Base-by-base conservation (phyloP, 2,888 invertebrate genomes). In the Cryptops parisi region DNA sequence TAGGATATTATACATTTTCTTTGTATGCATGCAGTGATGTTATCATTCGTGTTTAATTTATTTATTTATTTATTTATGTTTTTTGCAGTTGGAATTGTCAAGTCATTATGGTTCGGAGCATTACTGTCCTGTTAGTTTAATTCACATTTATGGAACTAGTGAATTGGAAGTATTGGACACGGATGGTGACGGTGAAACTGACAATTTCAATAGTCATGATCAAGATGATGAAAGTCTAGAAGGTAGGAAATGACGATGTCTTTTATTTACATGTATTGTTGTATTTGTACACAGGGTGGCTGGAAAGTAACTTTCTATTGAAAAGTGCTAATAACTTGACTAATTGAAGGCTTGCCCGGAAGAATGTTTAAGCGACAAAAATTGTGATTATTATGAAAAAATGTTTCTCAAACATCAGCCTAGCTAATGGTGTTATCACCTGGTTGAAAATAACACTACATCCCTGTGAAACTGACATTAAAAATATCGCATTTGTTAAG, bases 21-120 rank as follows among this genome's bases (percentile, higher is more conserved):
- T 46, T 43, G 17, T 12, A 33, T 33, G 19, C 9, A 45, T 45
- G 3, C n/a, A n/a, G n/a, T n/a, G n/a, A n/a, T n/a, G n/a, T n/a
- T n/a, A n/a, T 47, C 6, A 47, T 6, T 9, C 9, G 47, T 22
- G 9, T 25, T 39, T 55, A n/a, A 46, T 2, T 43, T 25, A 58
- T 39, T 58, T 60, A 38, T 64, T 62, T 54, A 60, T 12, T 47
- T 22, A 15, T 53, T 49, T 51, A 23, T 54, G 58, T 55, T 2
- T 62, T 54, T 58, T 55, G 3, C 62, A 72, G 67, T 67, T 78
- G 43, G 97, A 98, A 64, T 76, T 98, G 64, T 78, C 87, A 58
- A 87, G 90, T 39, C 93, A 98, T 68, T 88, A 94, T 68, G 96
- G 97, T 21, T 82, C 83, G 6, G 97, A 98, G 69, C 97, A 98